These are phyloP conservation scores for Lutjanus argentimaculatus DNA, from an alignment of 2,797 vertebrate species.

Conservation along the genomic window DNA sequence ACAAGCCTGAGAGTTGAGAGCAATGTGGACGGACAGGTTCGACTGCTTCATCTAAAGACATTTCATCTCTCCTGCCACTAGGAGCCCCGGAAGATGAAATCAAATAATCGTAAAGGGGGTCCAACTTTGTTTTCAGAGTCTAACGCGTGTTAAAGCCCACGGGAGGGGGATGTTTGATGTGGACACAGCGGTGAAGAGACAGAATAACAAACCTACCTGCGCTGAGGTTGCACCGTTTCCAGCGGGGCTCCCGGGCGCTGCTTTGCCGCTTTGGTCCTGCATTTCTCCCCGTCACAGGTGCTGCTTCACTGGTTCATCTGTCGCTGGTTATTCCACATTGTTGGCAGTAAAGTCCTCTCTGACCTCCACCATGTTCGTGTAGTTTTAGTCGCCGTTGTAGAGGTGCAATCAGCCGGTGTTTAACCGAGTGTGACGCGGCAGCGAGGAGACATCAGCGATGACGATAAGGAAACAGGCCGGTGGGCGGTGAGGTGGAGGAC, in stretches of 20 bases:
- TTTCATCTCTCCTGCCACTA: not conserved
- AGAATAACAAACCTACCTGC: constrained; percentile 69
- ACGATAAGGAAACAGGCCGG: constrained; percentile 53
- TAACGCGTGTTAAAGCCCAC: rapidly evolving
- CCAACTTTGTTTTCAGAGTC: not conserved
- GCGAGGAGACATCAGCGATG: constrained; percentile 45
- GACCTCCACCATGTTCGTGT: not conserved
- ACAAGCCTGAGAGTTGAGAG: not conserved
- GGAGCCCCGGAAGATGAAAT: not conserved
- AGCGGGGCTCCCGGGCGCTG: constrained; percentile 56
- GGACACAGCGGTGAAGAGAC: not conserved
- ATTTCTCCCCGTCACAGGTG: constrained; percentile 71
- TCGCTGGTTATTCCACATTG: constrained; percentile 40
- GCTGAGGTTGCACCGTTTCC: constrained; percentile 4
- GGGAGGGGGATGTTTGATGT: not conserved
- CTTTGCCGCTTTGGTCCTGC: constrained; percentile 73
- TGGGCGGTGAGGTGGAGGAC: constrained; percentile 43
- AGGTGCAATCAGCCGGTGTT: not conserved
- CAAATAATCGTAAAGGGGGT: not conserved
- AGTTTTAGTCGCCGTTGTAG: not conserved
- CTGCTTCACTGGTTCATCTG: not conserved
- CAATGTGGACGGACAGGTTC: constrained; percentile 74
- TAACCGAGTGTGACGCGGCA: not conserved
- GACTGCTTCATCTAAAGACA: constrained; percentile 32
- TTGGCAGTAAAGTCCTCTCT: not conserved